Evolutionary conservation across 1,140 invertebrate species (phyloP).

Genomic region (Agraylea sexmaculata): DNA sequence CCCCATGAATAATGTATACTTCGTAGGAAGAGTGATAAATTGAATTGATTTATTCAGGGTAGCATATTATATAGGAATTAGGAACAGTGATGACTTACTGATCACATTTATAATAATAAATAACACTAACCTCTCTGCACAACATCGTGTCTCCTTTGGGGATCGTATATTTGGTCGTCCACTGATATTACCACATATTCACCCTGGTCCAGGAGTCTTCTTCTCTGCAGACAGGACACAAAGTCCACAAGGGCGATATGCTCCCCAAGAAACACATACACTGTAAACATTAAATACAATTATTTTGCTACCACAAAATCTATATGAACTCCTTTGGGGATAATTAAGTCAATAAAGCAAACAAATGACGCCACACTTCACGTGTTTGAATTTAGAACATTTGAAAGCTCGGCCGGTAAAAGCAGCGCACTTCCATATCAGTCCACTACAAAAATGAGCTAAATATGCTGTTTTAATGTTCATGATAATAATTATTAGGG

Average conservation of each 20-base stretch:
- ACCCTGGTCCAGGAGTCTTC: conserved; percentile 56
- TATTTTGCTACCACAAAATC: not conserved
- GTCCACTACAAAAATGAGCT: too few species aligned
- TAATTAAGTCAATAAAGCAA: too few species aligned
- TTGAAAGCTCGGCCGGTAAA: not conserved
- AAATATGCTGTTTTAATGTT: too few species aligned
- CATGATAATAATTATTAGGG: too few species aligned
- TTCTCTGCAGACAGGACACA: conserved; percentile 50
- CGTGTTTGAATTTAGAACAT: not conserved
- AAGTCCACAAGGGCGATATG: conserved; percentile 74
- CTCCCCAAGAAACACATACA: conserved; percentile 79
- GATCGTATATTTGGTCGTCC: conserved; percentile 74
- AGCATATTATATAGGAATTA: too few species aligned
- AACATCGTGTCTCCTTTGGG: conserved; percentile 49
- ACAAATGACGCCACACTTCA: not conserved
- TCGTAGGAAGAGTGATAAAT: too few species aligned
- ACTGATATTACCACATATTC: conserved; percentile 78
- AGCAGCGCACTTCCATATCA: not conserved
- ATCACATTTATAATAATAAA: too few species aligned
- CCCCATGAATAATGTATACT: too few species aligned
- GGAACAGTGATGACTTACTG: too few species aligned
- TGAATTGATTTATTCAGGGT: too few species aligned
- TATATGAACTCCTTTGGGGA: too few species aligned
- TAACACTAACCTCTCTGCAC: conserved; percentile 55
- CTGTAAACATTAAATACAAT: conserved; percentile 38